phyloP scores from a whole-genome alignment of 1,140 invertebrate species.

The Pogonognathellus flavescens region DNA sequence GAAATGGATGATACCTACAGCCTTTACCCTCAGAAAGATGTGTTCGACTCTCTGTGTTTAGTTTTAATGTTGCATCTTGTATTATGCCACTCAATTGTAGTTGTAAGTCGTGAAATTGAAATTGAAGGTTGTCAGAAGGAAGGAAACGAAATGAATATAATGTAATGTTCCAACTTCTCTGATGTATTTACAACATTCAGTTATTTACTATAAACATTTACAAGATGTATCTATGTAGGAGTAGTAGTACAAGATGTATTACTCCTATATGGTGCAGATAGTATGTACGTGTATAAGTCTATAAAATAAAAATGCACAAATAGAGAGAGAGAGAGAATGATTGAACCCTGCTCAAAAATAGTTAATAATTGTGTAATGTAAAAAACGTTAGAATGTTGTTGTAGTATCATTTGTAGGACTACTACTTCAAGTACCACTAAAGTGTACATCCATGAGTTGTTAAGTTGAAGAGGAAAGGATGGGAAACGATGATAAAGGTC shows the following conservation, averaged over 20 bases:
- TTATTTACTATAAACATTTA: not conserved
- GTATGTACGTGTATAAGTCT: too few species aligned
- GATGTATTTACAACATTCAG: too few species aligned
- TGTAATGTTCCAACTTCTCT: conserved; percentile 12
- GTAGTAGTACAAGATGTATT: too few species aligned
- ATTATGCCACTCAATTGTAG: conserved; percentile 17
- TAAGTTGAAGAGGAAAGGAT: not conserved
- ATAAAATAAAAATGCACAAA: not conserved
- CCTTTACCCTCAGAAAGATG: not conserved
- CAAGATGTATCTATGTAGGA: conserved; percentile 26
- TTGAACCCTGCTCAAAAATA: too few species aligned
- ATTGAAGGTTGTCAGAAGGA: conserved; percentile 39
- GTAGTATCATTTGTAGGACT: not conserved
- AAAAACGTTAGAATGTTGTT: not conserved
- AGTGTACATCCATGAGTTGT: not conserved
- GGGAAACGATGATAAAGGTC: conserved; percentile 56
- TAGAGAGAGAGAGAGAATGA: not conserved
- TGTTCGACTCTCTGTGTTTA: not conserved
- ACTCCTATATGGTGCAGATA: too few species aligned
- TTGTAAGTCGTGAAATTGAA: conserved; percentile 15
- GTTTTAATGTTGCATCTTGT: not conserved
- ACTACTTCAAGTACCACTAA: too few species aligned
- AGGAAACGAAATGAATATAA: conserved; percentile 3
- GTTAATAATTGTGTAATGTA: not conserved
- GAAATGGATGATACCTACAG: not conserved